Evolutionary conservation across 2,888 invertebrate genomes (phyloP).

Genomic region (Heteromyza rotundicornis): DNA sequence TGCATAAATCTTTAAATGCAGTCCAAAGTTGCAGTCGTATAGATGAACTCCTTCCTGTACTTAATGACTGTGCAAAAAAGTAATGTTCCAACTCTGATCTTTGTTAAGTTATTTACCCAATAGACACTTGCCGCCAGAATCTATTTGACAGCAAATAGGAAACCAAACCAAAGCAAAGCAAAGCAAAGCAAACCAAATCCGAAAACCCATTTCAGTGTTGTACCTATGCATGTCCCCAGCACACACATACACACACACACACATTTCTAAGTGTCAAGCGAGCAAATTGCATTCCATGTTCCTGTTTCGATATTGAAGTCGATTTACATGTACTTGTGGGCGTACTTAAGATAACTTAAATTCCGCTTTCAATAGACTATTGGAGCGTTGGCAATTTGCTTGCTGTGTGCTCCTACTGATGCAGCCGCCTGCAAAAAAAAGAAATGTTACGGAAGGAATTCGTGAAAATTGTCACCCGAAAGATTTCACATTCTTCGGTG

Average conservation of each 20-base stretch:
- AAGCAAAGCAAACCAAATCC: too few relatives aligned
- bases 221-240: too few relatives aligned
- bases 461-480: conserved; percentile 57
- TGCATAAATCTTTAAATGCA: too few relatives aligned
- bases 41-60: too few relatives aligned
- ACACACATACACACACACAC: too few relatives aligned
- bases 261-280: conserved; percentile 60
- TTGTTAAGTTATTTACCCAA: too few relatives aligned
- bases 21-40: too few relatives aligned
- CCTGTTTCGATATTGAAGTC: conserved; percentile 52
- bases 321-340: conserved; percentile 60
- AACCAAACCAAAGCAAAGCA: too few relatives aligned
- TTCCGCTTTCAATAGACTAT: conserved; percentile 40
- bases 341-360: conserved; percentile 58
- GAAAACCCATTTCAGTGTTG: conserved; percentile 30
- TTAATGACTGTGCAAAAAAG: too few relatives aligned
- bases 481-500: conserved; percentile 43
- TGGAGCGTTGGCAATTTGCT: conserved; percentile 42
- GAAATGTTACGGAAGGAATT: conserved; percentile 40
- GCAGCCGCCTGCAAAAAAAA: conserved; percentile 8
- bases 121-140: too few relatives aligned
- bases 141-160: too few relatives aligned
- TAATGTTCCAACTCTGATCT: too few relatives aligned
- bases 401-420: conserved; percentile 31
- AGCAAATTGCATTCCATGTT: conserved; percentile 59